Evolutionary conservation across 2,797 vertebrate species (phyloP), one percentile per base, ranked within the genome.

Genomic region (Toxotes lorentzi): DNA sequence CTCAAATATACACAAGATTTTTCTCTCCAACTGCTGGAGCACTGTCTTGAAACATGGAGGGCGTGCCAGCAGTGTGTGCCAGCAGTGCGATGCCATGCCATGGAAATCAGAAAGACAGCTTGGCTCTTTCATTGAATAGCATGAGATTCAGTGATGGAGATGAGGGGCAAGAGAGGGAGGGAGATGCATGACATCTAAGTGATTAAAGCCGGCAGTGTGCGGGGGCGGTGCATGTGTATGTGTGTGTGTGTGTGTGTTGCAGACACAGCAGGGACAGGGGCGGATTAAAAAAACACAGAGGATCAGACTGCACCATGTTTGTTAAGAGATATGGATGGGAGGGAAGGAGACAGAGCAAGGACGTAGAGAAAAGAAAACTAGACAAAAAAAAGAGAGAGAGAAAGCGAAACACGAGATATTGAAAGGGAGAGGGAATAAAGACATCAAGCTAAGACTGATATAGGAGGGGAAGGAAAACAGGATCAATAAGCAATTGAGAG

Each of bases 141-240:
- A 84, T 88, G 79, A 51, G 51, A 82, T 72, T 77, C 60, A 56
- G 48, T 61, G 80, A 86, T 69, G 76, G 74, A 78, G 76, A 81
- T 80, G 80, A 82, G 90, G 81, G 80, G 69, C 48, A 11, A 19
- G 58, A 30, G 63, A 58, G 70, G 53, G 21, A 30, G 71, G 45
- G 82, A 70, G 82, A 76, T 60, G 67, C 74, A 86, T 88, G 87
- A 76, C 80, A 85, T 83, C 70, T 76, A 81, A 78, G 88, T 88
- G 89, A 93, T 93, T 91, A 90, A 90, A 83, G 65, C 70, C 48
- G 17, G 58, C 76, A 83, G 83, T 48, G 83, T 21, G 62, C 65
- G 79, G 83, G 84, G 21, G 58, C 2, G 27, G 68, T 62, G 67
- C 17, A 6, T 40, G 47, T 40, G 79, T 69, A 67, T 69, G 73